phyloP scores from a whole-genome alignment of 2,888 invertebrate species.

The Archaeoteleia sp. region DNA sequence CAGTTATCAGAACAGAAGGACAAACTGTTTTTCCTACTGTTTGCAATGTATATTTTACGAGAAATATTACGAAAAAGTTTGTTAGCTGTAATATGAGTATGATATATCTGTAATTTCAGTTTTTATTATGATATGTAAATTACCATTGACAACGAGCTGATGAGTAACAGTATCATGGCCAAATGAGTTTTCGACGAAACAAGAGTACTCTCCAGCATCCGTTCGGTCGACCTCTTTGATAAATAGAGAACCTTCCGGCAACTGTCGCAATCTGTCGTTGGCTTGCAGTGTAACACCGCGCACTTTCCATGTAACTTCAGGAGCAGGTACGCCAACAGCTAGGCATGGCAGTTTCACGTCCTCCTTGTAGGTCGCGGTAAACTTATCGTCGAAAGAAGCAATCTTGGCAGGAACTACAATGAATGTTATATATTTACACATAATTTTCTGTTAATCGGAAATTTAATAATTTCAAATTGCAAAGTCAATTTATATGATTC shows the following conservation, averaged over 20 bases:
- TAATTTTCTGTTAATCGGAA: background rate
- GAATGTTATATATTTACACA: background rate
- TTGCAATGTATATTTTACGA: too few species aligned
- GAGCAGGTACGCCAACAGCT: slow-evolving; percentile 93
- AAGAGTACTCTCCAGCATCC: slow-evolving; percentile 96
- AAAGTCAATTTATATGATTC: too few species aligned
- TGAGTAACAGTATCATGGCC: slow-evolving; percentile 95
- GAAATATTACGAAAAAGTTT: too few species aligned
- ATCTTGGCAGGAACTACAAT: slow-evolving; percentile 91
- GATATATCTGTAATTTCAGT: too few species aligned
- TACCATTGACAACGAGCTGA: slow-evolving; percentile 89
- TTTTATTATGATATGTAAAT: slow-evolving; percentile 2
- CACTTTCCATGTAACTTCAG: slow-evolving; percentile 91
- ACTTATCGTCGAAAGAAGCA: slow-evolving; percentile 95
- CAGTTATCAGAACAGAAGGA: too few species aligned
- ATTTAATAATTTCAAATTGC: background rate
- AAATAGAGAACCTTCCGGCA: slow-evolving; percentile 93
- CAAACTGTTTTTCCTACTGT: too few species aligned
- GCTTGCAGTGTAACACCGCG: slow-evolving; percentile 84
- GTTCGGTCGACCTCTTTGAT: slow-evolving; percentile 91
- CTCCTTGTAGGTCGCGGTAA: slow-evolving; percentile 93
- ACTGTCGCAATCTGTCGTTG: slow-evolving; percentile 87
- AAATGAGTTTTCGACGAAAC: slow-evolving; percentile 93
- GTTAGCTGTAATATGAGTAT: background rate
- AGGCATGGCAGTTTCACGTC: slow-evolving; percentile 93